phyloP scores from a whole-genome alignment of 2,888 invertebrate species.

The Polymixis lichenea region DNA sequence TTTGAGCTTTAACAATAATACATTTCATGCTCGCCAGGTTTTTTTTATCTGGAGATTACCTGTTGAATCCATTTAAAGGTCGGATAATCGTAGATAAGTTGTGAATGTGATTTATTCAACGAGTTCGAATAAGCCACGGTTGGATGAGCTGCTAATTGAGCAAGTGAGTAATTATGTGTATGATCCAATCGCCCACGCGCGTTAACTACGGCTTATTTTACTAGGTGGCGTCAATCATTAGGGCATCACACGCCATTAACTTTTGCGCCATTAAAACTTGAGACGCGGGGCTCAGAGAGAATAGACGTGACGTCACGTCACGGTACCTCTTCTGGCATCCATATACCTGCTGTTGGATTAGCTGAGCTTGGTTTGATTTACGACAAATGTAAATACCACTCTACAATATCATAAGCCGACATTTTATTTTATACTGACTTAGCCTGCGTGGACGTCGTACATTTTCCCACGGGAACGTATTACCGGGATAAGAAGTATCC shows the following conservation, averaged over 20 bases:
- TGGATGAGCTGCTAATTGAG: conserved; percentile 53
- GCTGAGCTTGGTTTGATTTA: conserved; percentile 26
- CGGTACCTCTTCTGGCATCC: conserved; percentile 2
- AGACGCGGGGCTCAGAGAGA: conserved; percentile 14
- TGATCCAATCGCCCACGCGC: conserved; percentile 48
- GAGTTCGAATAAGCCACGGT: conserved; percentile 45
- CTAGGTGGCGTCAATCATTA: conserved; percentile 59
- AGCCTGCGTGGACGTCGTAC: no score
- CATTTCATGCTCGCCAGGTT: conserved; percentile 17
- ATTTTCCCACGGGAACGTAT: no score
- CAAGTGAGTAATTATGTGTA: conserved; percentile 59
- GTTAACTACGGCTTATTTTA: conserved; percentile 50
- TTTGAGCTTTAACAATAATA: conserved; percentile 29
- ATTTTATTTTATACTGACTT: conserved; percentile 11
- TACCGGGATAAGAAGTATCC: no score
- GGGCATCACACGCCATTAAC: conserved; percentile 50
- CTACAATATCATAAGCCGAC: neutral
- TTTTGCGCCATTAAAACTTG: conserved; percentile 43
- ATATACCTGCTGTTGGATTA: conserved; percentile 8
- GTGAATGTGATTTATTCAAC: conserved; percentile 49
- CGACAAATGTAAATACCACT: conserved; percentile 6
- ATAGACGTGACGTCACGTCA: conserved; percentile 46
- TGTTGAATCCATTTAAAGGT: conserved; percentile 17
- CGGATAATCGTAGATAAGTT: conserved; percentile 19
- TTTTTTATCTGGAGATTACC: conserved; percentile 22